Evolutionary conservation across 2,888 invertebrate species (phyloP).

Genomic region (Acleris emargana): DNA sequence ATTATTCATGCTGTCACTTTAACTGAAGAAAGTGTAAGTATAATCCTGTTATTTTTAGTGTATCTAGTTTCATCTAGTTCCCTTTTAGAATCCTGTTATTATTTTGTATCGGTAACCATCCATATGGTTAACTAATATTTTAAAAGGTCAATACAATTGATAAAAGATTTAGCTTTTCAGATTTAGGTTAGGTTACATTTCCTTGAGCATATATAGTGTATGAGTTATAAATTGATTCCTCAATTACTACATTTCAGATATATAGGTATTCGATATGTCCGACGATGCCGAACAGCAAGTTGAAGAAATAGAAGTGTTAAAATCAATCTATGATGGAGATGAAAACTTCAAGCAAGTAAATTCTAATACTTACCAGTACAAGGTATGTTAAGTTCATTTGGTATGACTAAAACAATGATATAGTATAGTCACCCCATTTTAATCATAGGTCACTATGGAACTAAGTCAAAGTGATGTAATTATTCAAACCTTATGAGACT

Average conservation of each 20-base stretch:
- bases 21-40: not conserved
- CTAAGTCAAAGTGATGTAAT: no score
- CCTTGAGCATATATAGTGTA: no score
- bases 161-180: not conserved
- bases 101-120: not conserved
- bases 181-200: not conserved
- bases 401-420: no score
- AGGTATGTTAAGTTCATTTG: slow-evolving; percentile 82
- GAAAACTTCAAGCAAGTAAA: slow-evolving; percentile 91
- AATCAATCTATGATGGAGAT: slow-evolving; percentile 97
- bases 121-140: no score
- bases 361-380: slow-evolving; percentile 93
- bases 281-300: slow-evolving; percentile 87
- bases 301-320: slow-evolving; percentile 95
- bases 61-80: not conserved
- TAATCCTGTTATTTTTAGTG: not conserved
- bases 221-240: not conserved
- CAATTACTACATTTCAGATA: not conserved
- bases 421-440: no score
- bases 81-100: not conserved
- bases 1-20: no score
- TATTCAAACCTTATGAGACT: no score
- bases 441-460: no score
- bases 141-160: no score
- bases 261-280: slow-evolving; percentile 57